Evolutionary conservation across 2,113 vertebrate genomes (phyloP).

Genomic region (Guaruba guarouba): DNA sequence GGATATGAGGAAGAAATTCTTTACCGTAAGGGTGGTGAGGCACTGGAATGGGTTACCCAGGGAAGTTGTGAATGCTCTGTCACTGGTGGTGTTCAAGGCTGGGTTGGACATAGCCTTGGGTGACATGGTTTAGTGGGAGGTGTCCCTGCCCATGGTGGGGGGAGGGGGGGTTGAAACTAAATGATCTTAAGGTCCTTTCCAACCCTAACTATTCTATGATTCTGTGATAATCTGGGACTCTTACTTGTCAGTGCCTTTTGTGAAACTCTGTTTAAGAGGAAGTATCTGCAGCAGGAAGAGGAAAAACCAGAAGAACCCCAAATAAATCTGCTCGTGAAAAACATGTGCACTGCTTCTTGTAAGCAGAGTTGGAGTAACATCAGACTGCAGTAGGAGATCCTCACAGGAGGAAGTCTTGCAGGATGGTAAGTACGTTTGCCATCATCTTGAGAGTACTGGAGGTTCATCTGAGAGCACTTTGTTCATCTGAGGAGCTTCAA

Average conservation of each 20-base stretch:
- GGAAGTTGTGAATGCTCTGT: too few species aligned
- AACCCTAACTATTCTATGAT: too few species aligned
- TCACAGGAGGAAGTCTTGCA: neutral
- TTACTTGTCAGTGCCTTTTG: neutral
- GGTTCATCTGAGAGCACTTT: neutral
- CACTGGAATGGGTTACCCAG: too few species aligned
- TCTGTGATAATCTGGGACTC: neutral
- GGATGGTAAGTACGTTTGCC: conserved; percentile 24
- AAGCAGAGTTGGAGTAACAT: neutral
- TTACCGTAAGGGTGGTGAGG: too few species aligned
- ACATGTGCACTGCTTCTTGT: neutral
- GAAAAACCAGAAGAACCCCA: neutral
- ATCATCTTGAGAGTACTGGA: neutral
- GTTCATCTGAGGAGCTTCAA: neutral
- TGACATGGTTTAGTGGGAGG: too few species aligned
- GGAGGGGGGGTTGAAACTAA: too few species aligned
- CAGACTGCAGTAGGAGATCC: neutral
- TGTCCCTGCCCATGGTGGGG: too few species aligned
- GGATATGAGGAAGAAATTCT: too few species aligned
- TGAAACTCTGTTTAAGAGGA: conserved; percentile 16
- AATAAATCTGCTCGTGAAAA: neutral
- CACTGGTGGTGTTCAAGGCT: too few species aligned
- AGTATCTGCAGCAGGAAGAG: neutral
- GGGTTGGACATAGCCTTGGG: too few species aligned
- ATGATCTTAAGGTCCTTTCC: too few species aligned